phyloP scores from a whole-genome alignment of 2,113 vertebrate species.

The Rhinichthys klamathensis region DNA sequence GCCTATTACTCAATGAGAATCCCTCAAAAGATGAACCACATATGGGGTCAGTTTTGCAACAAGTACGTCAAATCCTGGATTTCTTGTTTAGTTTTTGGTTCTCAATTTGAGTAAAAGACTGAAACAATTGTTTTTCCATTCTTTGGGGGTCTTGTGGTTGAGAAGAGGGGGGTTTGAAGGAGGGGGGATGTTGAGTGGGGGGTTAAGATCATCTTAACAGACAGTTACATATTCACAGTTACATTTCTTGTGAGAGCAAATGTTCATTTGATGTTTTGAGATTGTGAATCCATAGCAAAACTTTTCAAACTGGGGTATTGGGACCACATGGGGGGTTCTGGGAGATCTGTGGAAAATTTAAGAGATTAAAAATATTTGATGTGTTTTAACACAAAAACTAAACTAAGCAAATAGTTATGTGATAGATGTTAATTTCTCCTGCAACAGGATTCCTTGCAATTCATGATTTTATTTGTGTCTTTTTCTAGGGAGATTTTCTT shows the following conservation, averaged over 20 bases:
- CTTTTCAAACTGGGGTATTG: not conserved
- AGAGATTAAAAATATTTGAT: not conserved
- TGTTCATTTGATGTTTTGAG: not conserved
- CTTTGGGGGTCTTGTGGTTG: constrained; percentile 3
- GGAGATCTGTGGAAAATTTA: not conserved
- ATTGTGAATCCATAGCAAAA: not conserved
- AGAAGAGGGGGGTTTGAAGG: not conserved
- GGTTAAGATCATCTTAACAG: not conserved
- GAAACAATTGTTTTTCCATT: constrained; percentile 11
- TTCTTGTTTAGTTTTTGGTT: not conserved
- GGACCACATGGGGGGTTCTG: not conserved
- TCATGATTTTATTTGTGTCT: no score
- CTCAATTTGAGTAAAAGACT: not conserved
- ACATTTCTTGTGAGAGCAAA: not conserved
- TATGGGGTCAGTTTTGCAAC: not conserved
- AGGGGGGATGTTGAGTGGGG: not conserved
- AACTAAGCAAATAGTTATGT: not conserved
- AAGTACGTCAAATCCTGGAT: not conserved
- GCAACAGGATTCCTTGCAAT: not conserved
- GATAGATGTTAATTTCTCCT: not conserved
- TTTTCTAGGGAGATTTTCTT: no score
- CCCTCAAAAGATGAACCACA: not conserved
- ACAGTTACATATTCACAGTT: not conserved
- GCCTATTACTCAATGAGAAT: not conserved
- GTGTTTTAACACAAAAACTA: not conserved